phyloP scores from a whole-genome alignment of 2,888 invertebrate genomes.

The Petrophora chlorosata region DNA sequence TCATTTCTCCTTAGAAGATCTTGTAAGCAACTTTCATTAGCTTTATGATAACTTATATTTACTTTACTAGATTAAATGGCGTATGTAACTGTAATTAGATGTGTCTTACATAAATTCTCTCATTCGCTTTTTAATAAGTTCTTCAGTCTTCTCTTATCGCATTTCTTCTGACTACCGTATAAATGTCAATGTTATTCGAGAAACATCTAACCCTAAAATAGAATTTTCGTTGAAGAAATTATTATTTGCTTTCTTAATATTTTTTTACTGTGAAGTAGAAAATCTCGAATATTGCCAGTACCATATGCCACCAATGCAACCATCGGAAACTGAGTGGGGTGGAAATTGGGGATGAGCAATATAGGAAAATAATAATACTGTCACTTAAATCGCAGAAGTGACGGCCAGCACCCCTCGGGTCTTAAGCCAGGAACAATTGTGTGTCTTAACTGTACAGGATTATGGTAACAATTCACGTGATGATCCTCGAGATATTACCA shows the following conservation, averaged over 20 bases:
- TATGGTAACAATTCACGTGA: slow-evolving; percentile 50
- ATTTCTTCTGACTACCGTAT: too few species aligned
- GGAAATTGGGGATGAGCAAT: slow-evolving; percentile 75
- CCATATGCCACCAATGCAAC: slow-evolving; percentile 71
- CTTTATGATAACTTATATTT: neutral
- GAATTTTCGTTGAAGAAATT: too few species aligned
- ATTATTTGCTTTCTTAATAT: slow-evolving; percentile 2
- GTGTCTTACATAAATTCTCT: too few species aligned
- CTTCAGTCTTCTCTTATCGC: too few species aligned
- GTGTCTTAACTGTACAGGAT: slow-evolving; percentile 47
- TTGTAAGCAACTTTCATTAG: neutral
- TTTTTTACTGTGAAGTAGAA: slow-evolving; percentile 37
- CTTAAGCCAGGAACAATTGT: slow-evolving; percentile 47
- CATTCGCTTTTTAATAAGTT: too few species aligned
- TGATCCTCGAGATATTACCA: slow-evolving; percentile 48
- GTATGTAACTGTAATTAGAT: too few species aligned
- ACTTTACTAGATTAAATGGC: too few species aligned
- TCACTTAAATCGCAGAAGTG: slow-evolving; percentile 86
- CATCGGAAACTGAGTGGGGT: slow-evolving; percentile 74
- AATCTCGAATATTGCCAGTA: slow-evolving; percentile 53
- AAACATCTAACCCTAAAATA: too few species aligned
- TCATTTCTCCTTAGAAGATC: slow-evolving; percentile 2
- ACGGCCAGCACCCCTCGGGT: slow-evolving; percentile 69
- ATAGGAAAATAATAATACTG: slow-evolving; percentile 90
- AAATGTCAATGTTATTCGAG: too few species aligned